A percentile compares a stretch with the other conserved stretches of the same genome.
These are phyloP conservation scores for Labrus mixtus DNA, from an alignment of 2,113 vertebrate genomes.

Conservation along the genomic window DNA sequence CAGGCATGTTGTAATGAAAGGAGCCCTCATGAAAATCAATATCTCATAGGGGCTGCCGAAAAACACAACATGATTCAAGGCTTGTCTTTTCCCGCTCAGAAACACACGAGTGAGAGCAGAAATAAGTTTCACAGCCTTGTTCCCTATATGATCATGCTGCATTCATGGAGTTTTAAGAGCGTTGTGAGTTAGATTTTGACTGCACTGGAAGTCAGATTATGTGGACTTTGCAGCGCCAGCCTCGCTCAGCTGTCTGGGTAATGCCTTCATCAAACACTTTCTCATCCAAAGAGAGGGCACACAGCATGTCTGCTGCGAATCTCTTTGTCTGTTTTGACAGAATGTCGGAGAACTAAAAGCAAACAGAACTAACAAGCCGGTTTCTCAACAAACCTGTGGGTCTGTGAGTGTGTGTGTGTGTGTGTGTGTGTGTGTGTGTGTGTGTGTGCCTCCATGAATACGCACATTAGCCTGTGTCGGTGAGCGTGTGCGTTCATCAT, in stretches of 20 bases:
- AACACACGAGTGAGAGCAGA: constrained; percentile 12
- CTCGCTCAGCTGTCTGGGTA: constrained; percentile 76
- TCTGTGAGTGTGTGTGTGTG: constrained; percentile 14
- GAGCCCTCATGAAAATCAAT: constrained; percentile 62
- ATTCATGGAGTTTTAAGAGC: constrained; percentile 19
- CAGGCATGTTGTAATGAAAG: constrained; percentile 43
- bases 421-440: constrained; percentile 12
- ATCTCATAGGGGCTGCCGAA: constrained; percentile 49
- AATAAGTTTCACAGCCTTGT: constrained; percentile 19
- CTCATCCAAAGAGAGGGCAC: constrained; percentile 70
- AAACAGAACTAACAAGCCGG: constrained; percentile 76
- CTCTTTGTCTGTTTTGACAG: constrained; percentile 77
- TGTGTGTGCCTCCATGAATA: neutral
- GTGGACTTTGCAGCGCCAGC: constrained; percentile 60
- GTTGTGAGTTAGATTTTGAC: constrained; percentile 58
- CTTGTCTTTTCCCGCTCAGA: constrained; percentile 12
- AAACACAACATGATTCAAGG: constrained; percentile 56
- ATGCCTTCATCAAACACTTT: constrained; percentile 79
- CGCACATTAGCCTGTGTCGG: constrained; percentile 46
- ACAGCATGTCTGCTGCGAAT: constrained; percentile 69
- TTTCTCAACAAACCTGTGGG: constrained; percentile 57
- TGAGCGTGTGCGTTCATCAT: constrained; percentile 42
- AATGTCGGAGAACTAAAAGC: constrained; percentile 74
- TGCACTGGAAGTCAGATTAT: constrained; percentile 62
- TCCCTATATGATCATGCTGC: constrained; percentile 12